Conservation (phyloP, 2,888 invertebrate genomes). For the Teinopalpus imperialis region DNA sequence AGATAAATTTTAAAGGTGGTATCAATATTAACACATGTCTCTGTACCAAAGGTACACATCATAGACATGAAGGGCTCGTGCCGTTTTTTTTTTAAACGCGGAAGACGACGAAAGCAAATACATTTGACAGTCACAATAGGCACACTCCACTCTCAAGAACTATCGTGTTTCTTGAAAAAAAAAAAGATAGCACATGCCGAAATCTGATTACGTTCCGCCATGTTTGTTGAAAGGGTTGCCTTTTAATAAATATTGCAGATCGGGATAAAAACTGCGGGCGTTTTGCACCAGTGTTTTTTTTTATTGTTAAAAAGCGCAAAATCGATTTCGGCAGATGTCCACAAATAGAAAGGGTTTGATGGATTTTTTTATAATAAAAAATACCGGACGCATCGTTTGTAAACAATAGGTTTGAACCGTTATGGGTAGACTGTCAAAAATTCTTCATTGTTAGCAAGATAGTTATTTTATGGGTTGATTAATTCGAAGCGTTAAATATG, state of each 20-base stretch:
- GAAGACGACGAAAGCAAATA: constrained; percentile 74
- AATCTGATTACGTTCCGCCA: constrained; percentile 73
- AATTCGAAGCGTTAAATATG: constrained; percentile 46
- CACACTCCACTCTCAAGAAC: constrained; percentile 73
- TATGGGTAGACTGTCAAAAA: constrained; percentile 68
- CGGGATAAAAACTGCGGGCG: constrained; percentile 61
- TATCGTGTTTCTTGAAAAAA: constrained; percentile 72
- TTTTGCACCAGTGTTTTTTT: constrained; percentile 74
- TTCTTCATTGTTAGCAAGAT: constrained; percentile 63
- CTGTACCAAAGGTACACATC: constrained; percentile 43
- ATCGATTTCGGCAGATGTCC: constrained; percentile 80
- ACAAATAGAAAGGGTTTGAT: constrained; percentile 77
- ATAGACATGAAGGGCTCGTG: constrained; percentile 61
- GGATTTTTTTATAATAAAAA: constrained; percentile 56
- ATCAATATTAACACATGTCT: constrained; percentile 42
- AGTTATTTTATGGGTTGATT: constrained; percentile 49
- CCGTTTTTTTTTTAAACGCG: constrained; percentile 65
- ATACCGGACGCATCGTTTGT: constrained; percentile 58
- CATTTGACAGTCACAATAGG: constrained; percentile 69
- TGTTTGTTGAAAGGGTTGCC: constrained; percentile 78
- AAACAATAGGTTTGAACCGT: constrained; percentile 68
- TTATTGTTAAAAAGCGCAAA: constrained; percentile 66
- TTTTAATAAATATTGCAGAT: constrained; percentile 62
- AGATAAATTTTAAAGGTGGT: constrained; percentile 36
- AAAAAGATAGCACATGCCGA: constrained; percentile 78